These are phyloP conservation scores for Tyria jacobaeae DNA, from an alignment of 2,888 invertebrate species.

Conservation along the genomic window DNA sequence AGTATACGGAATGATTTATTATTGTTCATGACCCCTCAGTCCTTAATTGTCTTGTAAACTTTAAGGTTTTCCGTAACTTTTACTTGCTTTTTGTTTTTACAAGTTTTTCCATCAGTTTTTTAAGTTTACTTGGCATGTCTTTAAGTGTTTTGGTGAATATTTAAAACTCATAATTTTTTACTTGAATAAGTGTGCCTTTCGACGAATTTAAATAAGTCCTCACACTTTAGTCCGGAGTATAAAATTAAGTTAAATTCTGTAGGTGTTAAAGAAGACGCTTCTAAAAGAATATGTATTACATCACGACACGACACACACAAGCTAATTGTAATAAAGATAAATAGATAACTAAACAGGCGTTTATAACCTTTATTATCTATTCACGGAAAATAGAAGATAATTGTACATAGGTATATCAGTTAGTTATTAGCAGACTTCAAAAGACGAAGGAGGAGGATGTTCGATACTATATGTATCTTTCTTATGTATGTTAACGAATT, in stretches of 20 bases:
- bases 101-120: neutral
- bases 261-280: no score
- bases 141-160: neutral
- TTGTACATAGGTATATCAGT: no score
- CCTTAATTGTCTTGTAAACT: slow-evolving; percentile 5
- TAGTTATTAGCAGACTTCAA: no score
- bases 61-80: neutral
- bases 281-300: no score
- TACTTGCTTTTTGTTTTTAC: neutral
- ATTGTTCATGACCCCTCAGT: neutral
- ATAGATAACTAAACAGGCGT: no score
- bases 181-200: neutral
- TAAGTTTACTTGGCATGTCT: neutral
- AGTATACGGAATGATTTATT: neutral
- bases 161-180: neutral
- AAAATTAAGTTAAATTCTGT: neutral
- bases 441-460: no score
- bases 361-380: no score
- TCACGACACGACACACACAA: no score
- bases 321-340: no score
- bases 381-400: no score
- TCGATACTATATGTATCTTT: no score
- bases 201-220: neutral
- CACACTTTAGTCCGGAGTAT: neutral
- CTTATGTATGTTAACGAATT: no score